Evolutionary conservation across 2,888 invertebrate genomes (phyloP), one percentile per base, ranked within the genome.

Genomic region (Neria commutata): DNA sequence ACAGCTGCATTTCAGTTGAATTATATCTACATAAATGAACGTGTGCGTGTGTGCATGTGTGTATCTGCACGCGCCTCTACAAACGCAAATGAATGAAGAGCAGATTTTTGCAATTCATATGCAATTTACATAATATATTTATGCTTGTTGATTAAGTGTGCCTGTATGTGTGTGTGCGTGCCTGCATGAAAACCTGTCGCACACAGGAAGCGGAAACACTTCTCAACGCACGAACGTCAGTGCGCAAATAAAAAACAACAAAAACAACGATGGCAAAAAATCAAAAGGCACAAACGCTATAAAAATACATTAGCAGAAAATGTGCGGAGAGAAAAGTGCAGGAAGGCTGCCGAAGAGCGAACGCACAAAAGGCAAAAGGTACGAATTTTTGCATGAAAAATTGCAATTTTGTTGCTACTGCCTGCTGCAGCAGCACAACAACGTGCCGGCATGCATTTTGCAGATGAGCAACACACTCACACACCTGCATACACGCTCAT

Each of bases 101-200:
- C 37, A n/a, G 45, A 56, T 52, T 62, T 58, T 59, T 61, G 34
- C 53, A 64, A 62, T 63, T 62, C 61, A 60, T 58, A 54, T 56
- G 61, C 40, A 59, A 61, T 60, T 63, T 60, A 55, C 55, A 67
- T 67, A 61, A 64, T 64, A 51, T 54, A 62, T 67, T 65, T 63
- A 61, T 60, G 54, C 48, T n/a, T 57, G 61, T 64, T 67, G 62
- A 65, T 65, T 64, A 60, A 56, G 60, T 60, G 60, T 25, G 14
- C 25, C 4, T n/a, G n/a, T n/a, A n/a, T 14, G 33, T 14, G 33
- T 8, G 33, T 14, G 33, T 8, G 10, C 33, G 33, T 14, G 10
- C 33, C 14, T 14, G n/a, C n/a, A n/a, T n/a, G n/a, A n/a, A n/a
- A n/a, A 14, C 10, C 33, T 33, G 33, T 33, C 33, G 8, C 19